A percentile compares a stretch with the other conserved stretches of the same genome.
Conservation (phyloP, 2,888 invertebrate species). For the Rhamnusium bicolor region DNA sequence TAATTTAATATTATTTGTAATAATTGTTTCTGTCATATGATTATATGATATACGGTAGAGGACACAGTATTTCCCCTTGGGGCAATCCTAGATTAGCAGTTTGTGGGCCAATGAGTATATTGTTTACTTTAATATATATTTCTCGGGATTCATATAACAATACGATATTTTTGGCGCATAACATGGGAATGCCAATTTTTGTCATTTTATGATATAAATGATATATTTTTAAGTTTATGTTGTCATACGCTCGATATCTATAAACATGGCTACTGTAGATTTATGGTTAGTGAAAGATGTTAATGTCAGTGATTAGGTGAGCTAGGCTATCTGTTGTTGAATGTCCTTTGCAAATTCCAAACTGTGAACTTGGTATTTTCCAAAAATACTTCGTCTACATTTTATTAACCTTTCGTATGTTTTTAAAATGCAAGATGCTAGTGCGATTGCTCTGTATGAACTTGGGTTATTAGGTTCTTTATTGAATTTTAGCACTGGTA, state of each 20-base stretch:
- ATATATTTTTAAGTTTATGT: too few relatives aligned
- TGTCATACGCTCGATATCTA: background rate
- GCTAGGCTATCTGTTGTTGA: background rate
- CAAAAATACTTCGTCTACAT: background rate
- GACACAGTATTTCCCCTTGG: too few relatives aligned
- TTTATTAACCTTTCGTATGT: background rate
- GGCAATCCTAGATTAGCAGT: too few relatives aligned
- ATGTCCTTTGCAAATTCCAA: background rate
- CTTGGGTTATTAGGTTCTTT: background rate
- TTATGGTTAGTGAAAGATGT: background rate
- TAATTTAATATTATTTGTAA: too few relatives aligned
- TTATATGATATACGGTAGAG: too few relatives aligned
- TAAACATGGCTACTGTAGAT: background rate
- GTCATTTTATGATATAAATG: too few relatives aligned
- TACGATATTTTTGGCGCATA: too few relatives aligned
- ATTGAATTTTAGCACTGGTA: background rate
- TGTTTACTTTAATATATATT: too few relatives aligned
- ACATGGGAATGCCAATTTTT: too few relatives aligned
- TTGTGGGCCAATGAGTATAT: too few relatives aligned
- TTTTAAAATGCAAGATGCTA: background rate
- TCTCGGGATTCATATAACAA: too few relatives aligned
- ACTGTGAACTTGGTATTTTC: background rate
- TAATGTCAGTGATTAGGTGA: background rate
- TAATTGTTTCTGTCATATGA: too few relatives aligned
- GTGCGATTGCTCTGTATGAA: background rate